Percentiles rank a stretch among this genome's conserved stretches.
These are phyloP conservation scores for Drosophila macrothrix DNA, from an alignment of 2,888 invertebrate genomes.

Conservation along the genomic window DNA sequence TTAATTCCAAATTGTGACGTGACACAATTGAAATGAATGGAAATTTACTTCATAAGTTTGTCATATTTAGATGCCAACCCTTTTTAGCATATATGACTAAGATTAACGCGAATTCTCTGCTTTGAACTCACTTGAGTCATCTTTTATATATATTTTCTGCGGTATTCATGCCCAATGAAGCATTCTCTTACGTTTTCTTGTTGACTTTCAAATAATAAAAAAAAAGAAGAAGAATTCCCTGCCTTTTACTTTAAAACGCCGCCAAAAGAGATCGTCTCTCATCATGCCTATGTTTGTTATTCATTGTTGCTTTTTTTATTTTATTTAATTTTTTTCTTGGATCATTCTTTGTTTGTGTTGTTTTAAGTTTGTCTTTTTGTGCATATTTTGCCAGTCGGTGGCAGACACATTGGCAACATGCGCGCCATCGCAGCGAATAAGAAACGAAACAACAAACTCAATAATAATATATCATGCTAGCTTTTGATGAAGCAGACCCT, in stretches of 20 bases:
- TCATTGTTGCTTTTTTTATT: not conserved
- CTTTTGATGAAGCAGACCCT: slow-evolving; percentile 53
- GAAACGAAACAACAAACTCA: slow-evolving; percentile 9
- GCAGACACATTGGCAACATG: slow-evolving; percentile 65
- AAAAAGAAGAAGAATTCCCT: not conserved
- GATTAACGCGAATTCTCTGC: not conserved
- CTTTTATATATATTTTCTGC: not conserved
- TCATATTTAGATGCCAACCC: not conserved
- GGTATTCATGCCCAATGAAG: slow-evolving; percentile 8
- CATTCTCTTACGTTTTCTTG: slow-evolving; percentile 3
- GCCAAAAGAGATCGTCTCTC: slow-evolving; percentile 36
- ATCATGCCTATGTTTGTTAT: not conserved
- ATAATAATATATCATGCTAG: slow-evolving; percentile 45
- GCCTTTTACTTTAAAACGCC: slow-evolving; percentile 27
- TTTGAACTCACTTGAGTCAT: not conserved
- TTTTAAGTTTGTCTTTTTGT: slow-evolving; percentile 20
- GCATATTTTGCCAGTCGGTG: slow-evolving; percentile 64
- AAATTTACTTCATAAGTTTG: not conserved
- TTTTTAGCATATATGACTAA: not conserved
- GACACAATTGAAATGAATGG: not conserved
- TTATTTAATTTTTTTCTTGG: not conserved
- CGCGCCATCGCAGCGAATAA: slow-evolving; percentile 23
- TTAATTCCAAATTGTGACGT: not conserved
- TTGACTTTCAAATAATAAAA: slow-evolving; percentile 37
- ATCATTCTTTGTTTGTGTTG: slow-evolving; percentile 24